These are phyloP conservation scores for Halictus ligatus DNA, from an alignment of 2,888 invertebrate species.

Conservation along the genomic window DNA sequence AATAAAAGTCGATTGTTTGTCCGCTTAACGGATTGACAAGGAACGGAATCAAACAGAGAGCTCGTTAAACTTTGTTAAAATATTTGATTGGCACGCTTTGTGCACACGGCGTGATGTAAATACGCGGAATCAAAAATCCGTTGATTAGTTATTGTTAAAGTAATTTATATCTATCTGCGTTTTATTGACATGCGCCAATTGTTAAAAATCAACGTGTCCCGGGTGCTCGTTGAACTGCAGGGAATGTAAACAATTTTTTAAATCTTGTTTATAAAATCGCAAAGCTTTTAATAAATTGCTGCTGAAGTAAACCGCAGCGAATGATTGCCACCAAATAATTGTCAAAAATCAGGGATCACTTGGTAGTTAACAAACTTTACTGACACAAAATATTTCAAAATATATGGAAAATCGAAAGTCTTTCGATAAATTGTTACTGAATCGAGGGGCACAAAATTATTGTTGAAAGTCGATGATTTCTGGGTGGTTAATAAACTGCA, in stretches of 20 bases:
- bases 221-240: too few species aligned
- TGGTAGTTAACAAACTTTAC: too few species aligned
- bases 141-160: not conserved
- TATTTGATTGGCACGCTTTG: not conserved
- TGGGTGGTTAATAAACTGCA: not conserved
- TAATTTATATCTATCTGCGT: not conserved
- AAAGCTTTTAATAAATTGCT: not conserved
- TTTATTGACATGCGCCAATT: not conserved
- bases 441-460: too few species aligned
- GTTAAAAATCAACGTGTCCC: not conserved
- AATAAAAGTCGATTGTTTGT: not conserved
- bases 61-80: not conserved
- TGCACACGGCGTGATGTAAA: not conserved
- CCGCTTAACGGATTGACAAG: not conserved
- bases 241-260: not conserved
- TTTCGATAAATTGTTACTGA: too few species aligned
- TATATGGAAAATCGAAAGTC: too few species aligned
- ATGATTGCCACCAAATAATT: too few species aligned
- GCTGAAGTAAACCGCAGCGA: too few species aligned
- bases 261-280: not conserved
- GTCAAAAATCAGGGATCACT: too few species aligned
- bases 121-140: not conserved
- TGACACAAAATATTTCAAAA: too few species aligned
- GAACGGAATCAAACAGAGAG: not conserved
- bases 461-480: not conserved